Percentiles rank a stretch among this genome's conserved stretches.
These are phyloP conservation scores for Drosophila guanche DNA, from an alignment of 1,140 invertebrate species.

Conservation along the genomic window DNA sequence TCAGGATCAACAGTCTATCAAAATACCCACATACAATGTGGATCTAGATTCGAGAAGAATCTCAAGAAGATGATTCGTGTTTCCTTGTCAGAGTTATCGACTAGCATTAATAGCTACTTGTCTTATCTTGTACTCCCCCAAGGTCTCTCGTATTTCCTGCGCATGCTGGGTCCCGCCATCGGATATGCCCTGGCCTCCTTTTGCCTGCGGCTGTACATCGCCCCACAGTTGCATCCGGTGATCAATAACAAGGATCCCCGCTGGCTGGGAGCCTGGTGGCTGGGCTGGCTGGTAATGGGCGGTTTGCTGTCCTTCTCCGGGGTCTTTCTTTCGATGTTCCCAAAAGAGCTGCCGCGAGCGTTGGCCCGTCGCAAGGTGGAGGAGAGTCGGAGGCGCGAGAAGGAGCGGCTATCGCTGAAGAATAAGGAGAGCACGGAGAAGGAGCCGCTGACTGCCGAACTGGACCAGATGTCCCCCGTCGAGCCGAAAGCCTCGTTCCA, in stretches of 20 bases:
- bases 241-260: slow-evolving; percentile 88
- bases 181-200: slow-evolving; percentile 89
- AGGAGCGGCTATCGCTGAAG: slow-evolving; percentile 40
- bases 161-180: slow-evolving; percentile 89
- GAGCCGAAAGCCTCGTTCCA: slow-evolving; percentile 83
- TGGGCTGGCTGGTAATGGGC: slow-evolving; percentile 90
- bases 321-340: slow-evolving; percentile 87
- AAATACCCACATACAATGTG: too few relatives aligned
- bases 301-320: slow-evolving; percentile 86
- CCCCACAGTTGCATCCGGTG: slow-evolving; percentile 87
- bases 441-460: slow-evolving; percentile 47
- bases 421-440: slow-evolving; percentile 52
- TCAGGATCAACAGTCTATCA: too few relatives aligned
- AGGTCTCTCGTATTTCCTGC: slow-evolving; percentile 88
- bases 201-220: slow-evolving; percentile 88
- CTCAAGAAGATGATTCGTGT: neutral
- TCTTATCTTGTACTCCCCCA: slow-evolving; percentile 22
- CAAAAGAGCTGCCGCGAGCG: slow-evolving; percentile 87
- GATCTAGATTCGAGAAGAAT: too few relatives aligned
- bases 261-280: slow-evolving; percentile 92
- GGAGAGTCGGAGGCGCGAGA: slow-evolving; percentile 63
- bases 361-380: slow-evolving; percentile 85
- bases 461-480: slow-evolving; percentile 38
- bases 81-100: too few relatives aligned
- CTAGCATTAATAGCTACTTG: neutral